Base-by-base conservation (phyloP, 2,797 vertebrate species). In the Remorina albescens region DNA sequence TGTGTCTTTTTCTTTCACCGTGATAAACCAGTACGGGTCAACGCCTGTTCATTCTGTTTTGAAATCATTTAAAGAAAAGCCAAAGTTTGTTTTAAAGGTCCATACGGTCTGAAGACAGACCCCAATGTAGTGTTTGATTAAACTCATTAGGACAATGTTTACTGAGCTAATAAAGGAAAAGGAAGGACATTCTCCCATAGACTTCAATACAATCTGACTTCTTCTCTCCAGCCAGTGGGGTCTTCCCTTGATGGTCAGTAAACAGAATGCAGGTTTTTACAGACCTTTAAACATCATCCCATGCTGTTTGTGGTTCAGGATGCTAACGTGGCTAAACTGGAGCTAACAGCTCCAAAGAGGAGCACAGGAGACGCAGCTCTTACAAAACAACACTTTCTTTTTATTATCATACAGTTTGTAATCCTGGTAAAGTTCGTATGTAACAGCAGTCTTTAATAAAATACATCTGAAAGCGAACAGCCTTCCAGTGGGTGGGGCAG, bases 381-480 rank as follows among this genome's bases (percentile, higher is more conserved):
- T 94, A 93, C 7, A 94, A 95, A 94, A 94, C 90, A 93, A 93
- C 90, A 90, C 80, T 89, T 93, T n/a, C n/a, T n/a, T 80, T 91
- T 93, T 91, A 93, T 94, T 95, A 78, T 90, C 71, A 64, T 85
- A 88, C 84, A 81, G 81, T 78, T 74, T 88, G 79, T 86, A 84
- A 92, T 90, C 86, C 88, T 90, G 80, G 80, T 89, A 87, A 87
- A 85, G 80, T 86, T 87, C 68, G 69, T 67, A 82, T 89, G 84
- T 94, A 94, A 93, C 92, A 88, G 88, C 88, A 86, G 86, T 91
- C 82, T 86, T 91, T 92, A 94, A 90, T 91, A 94, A 95, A 94
- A 94, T 93, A 93, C 92, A 92, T 92, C 85, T 90, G 72, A 85
- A 87, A 78, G 68, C 87, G 71, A 60, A 41, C 76, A 53, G 72